Conservation (phyloP, 2,113 vertebrate genomes). For the Aspiorhynchus laticeps region DNA sequence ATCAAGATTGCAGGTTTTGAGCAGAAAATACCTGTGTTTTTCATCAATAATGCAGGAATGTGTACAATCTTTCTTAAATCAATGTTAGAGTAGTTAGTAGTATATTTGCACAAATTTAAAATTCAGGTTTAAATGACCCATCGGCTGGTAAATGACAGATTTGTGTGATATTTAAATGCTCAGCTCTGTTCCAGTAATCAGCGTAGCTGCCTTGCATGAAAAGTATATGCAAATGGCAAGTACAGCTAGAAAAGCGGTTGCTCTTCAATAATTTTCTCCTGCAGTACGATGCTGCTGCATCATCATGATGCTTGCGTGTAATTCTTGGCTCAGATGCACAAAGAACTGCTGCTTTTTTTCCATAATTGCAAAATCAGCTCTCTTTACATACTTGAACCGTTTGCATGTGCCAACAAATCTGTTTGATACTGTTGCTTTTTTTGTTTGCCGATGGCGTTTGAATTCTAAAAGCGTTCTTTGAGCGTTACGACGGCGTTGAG, state of each 20-base stretch:
- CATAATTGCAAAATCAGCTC: constrained; percentile 10
- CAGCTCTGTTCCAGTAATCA: neutral
- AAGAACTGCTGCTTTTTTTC: neutral
- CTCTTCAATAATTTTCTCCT: constrained; percentile 19
- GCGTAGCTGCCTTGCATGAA: neutral
- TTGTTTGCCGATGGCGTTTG: neutral
- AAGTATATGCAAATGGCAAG: constrained; percentile 2
- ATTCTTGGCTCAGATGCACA: neutral
- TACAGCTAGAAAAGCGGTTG: neutral
- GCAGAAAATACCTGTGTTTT: neutral
- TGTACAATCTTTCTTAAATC: neutral
- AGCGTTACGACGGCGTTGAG: neutral
- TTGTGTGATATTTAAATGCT: neutral
- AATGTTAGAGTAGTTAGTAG: neutral
- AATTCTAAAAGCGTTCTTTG: neutral
- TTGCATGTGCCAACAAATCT: neutral
- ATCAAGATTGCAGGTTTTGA: neutral
- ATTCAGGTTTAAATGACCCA: neutral
- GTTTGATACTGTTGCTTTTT: neutral
- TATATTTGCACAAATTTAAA: neutral
- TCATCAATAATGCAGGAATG: neutral
- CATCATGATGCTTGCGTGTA: neutral
- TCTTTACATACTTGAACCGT: constrained; percentile 12
- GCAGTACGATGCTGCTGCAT: constrained; percentile 1
- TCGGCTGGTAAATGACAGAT: neutral